Conservation (phyloP, 2,888 invertebrate genomes). For the Margaritifera margaritifera region DNA sequence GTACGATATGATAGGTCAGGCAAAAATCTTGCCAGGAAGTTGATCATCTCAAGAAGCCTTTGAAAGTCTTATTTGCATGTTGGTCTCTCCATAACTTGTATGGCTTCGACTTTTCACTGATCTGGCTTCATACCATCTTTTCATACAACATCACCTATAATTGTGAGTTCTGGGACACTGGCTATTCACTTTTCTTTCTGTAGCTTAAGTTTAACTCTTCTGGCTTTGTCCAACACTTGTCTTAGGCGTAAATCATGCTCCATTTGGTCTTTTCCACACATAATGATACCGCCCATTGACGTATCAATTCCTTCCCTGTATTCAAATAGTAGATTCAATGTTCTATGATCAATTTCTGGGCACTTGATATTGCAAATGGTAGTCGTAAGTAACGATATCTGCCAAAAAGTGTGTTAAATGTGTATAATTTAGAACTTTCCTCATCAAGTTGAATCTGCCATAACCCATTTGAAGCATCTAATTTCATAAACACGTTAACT, state of each 20-base stretch:
- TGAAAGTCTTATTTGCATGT: conserved; percentile 11
- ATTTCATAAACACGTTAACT: conserved; percentile 25
- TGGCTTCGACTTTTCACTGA: conserved; percentile 11
- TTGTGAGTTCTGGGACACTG: conserved; percentile 18
- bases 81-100: conserved; percentile 2
- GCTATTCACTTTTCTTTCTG: conserved; percentile 16
- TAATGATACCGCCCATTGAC: conserved; percentile 21
- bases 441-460: conserved; percentile 33
- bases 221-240: conserved; percentile 13
- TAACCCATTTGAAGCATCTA: conserved; percentile 40
- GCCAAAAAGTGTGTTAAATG: conserved; percentile 37
- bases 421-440: not conserved
- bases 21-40: conserved; percentile 16
- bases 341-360: conserved; percentile 23
- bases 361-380: conserved; percentile 13
- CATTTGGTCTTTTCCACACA: conserved; percentile 8
- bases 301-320: conserved; percentile 16
- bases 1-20: conserved; percentile 15
- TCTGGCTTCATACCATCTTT: conserved; percentile 21
- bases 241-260: conserved; percentile 8
- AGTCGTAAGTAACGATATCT: conserved; percentile 4
- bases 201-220: conserved; percentile 18
- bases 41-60: too few relatives aligned
- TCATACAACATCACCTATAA: conserved; percentile 26
- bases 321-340: conserved; percentile 17